Percentiles rank a stretch among this genome's conserved stretches.
These are phyloP conservation scores for Glyphotaelius pellucidus DNA, from an alignment of 2,888 invertebrate genomes.

Conservation along the genomic window DNA sequence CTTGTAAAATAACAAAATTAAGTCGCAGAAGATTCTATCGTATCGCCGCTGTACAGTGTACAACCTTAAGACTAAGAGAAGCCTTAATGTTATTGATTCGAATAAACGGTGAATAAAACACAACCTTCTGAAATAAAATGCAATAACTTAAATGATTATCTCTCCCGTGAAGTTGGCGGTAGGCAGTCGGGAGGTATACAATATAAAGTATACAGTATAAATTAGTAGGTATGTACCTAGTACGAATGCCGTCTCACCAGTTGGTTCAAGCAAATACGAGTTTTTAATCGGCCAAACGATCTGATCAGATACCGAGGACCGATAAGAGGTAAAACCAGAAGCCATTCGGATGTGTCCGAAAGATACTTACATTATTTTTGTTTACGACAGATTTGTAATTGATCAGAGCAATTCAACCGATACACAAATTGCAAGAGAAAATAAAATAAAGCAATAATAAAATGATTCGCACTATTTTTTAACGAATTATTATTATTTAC, in stretches of 20 bases:
- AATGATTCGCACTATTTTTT: neutral
- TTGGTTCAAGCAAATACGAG: slow-evolving; percentile 23
- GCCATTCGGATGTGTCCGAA: slow-evolving; percentile 58
- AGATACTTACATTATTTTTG: slow-evolving; percentile 60
- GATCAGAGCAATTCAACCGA: slow-evolving; percentile 50
- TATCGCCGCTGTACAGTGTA: neutral
- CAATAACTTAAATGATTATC: neutral
- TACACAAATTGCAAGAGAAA: slow-evolving; percentile 5
- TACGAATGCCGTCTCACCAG: slow-evolving; percentile 29
- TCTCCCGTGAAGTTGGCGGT: neutral
- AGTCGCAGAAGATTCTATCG: neutral
- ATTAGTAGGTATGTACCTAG: neutral
- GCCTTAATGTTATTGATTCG: neutral
- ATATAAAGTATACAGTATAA: neutral
- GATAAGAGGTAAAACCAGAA: slow-evolving; percentile 59
- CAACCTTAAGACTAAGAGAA: neutral
- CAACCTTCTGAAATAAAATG: slow-evolving; percentile 5
- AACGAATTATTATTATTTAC: neutral
- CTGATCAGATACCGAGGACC: slow-evolving; percentile 36
- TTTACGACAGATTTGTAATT: slow-evolving; percentile 62
- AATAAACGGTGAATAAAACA: slow-evolving; percentile 20
- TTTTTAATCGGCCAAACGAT: slow-evolving; percentile 52
- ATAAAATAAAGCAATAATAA: neutral
- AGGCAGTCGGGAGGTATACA: neutral
- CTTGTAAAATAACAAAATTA: neutral